Evolutionary conservation across 1,140 invertebrate species (phyloP).

Genomic region (Asobara japonica): DNA sequence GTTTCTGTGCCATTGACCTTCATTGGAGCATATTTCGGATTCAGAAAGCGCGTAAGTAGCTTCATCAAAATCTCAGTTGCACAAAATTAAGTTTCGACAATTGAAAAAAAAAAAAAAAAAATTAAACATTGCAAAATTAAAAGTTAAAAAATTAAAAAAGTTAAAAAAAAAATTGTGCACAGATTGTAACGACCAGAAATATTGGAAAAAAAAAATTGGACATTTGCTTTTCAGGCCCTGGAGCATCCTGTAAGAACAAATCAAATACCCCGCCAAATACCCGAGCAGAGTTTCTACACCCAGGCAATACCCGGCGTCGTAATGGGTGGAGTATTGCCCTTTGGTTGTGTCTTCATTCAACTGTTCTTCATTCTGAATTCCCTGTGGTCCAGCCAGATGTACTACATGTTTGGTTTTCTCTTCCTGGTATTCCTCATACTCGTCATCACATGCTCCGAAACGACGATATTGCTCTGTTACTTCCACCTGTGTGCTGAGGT

Average conservation of each 20-base stretch:
- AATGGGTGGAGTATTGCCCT: conserved; percentile 98
- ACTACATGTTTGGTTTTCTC: conserved; percentile 99
- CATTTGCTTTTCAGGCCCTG: conserved; percentile 76
- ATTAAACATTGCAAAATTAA: not conserved
- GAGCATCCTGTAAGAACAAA: conserved; percentile 98
- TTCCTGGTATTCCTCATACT: conserved; percentile 98
- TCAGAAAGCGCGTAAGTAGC: conserved; percentile 88
- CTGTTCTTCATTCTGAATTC: conserved; percentile 99
- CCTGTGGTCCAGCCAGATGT: conserved; percentile 94
- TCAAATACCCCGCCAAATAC: conserved; percentile 98
- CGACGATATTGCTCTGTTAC: conserved; percentile 97
- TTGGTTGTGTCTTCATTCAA: conserved; percentile 99
- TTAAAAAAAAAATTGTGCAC: not conserved
- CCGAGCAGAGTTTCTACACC: conserved; percentile 97
- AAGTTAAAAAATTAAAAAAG: not conserved
- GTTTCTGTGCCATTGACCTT: conserved; percentile 98
- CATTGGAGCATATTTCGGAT: conserved; percentile 98
- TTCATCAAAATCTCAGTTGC: too few species aligned
- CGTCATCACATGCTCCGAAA: conserved; percentile 98
- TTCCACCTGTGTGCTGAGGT: conserved; percentile 99
- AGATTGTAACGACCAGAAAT: too few species aligned
- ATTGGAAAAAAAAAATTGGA: too few species aligned
- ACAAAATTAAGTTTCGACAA: not conserved
- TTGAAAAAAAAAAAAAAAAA: not conserved
- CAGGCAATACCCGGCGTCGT: conserved; percentile 91